These are phyloP conservation scores for Smutsia gigantea DNA, from an alignment of 2,797 vertebrate species.

Conservation along the genomic window DNA sequence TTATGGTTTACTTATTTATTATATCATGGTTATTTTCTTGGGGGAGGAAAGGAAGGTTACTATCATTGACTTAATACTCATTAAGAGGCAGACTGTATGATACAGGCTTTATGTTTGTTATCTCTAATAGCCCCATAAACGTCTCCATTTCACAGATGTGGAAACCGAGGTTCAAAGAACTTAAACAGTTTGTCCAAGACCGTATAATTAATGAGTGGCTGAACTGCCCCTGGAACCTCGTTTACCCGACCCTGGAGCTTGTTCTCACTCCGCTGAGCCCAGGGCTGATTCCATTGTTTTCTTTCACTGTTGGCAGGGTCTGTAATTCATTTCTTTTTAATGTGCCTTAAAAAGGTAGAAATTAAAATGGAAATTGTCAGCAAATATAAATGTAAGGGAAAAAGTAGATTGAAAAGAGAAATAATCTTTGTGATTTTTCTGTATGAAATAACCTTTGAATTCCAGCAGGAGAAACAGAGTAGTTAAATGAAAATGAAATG, in stretches of 20 bases:
- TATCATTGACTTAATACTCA: background rate
- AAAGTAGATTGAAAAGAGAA: background rate
- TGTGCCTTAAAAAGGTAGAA: background rate
- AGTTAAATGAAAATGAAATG: conserved; percentile 88
- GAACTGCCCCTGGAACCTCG: background rate
- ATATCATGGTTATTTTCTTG: background rate
- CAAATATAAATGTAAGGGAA: background rate
- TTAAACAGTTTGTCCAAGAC: background rate
- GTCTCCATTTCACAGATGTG: background rate
- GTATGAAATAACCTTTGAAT: conserved; percentile 85
- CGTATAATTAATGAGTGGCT: background rate
- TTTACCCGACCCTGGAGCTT: conserved; percentile 1
- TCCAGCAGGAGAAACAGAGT: conserved; percentile 89
- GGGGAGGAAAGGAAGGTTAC: background rate
- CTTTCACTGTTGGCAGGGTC: background rate
- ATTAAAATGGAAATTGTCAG: background rate
- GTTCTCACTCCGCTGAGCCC: background rate
- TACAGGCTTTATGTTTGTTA: background rate
- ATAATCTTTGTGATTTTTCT: background rate
- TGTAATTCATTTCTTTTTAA: conserved; percentile 20
- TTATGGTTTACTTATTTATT: background rate
- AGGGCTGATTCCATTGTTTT: background rate
- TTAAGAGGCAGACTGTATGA: background rate
- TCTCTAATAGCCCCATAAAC: background rate
- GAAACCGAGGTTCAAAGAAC: conserved; percentile 10